Conservation (phyloP, 2,888 invertebrate species). For the Meteorus cinctellus region DNA sequence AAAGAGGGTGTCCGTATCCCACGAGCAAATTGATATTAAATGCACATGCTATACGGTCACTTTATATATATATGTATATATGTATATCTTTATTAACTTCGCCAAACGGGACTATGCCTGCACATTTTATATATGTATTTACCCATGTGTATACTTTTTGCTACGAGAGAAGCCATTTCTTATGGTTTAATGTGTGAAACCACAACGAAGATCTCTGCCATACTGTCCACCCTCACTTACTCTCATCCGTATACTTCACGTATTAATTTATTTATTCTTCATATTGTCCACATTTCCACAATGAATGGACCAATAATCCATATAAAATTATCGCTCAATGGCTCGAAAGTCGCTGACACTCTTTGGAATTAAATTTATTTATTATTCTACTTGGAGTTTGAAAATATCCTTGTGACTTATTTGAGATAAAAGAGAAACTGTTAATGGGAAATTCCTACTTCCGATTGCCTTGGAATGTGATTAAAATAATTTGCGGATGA, state of each 20-base stretch:
- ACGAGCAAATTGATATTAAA: constrained; percentile 71
- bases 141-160: constrained; percentile 9
- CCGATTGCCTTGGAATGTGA: too few relatives aligned
- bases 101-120: constrained; percentile 30
- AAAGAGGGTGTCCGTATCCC: constrained; percentile 46
- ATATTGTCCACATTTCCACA: constrained; percentile 1
- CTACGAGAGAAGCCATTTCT: constrained; percentile 55
- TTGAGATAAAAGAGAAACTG: too few relatives aligned
- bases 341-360: too few relatives aligned
- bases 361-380: too few relatives aligned
- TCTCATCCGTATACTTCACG: constrained; percentile 22
- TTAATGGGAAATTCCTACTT: too few relatives aligned
- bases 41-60: constrained; percentile 65
- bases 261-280: constrained; percentile 30
- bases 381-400: too few relatives aligned
- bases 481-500: too few relatives aligned
- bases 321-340: too few relatives aligned
- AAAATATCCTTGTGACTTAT: not conserved
- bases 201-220: constrained; percentile 33
- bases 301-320: too few relatives aligned
- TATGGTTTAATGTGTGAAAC: constrained; percentile 50
- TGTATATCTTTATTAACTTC: constrained; percentile 70
- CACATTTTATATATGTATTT: not conserved
- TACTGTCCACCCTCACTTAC: constrained; percentile 4
- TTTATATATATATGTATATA: constrained; percentile 54